Percentiles rank a stretch among this genome's conserved stretches.
These are phyloP conservation scores for Eupithecia insigniata DNA, from an alignment of 2,888 invertebrate species.

Conservation along the genomic window DNA sequence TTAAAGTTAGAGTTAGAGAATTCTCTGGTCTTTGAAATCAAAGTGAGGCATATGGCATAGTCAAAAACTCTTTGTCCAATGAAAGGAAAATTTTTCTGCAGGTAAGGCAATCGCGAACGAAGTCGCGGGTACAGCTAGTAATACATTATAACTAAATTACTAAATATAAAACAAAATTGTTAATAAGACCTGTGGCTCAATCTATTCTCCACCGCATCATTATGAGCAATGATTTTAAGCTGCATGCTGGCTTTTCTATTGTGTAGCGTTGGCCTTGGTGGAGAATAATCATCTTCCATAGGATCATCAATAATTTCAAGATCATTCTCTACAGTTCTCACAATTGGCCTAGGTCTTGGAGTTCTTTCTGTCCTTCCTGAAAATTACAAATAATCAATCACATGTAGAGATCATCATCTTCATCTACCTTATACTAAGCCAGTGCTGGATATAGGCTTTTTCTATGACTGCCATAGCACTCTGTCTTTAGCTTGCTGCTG, in stretches of 20 bases:
- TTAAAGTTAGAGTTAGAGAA: too few species aligned
- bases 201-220: conserved; percentile 61
- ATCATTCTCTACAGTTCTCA: conserved; percentile 79
- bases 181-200: conserved; percentile 52
- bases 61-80: too few species aligned
- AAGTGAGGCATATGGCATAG: too few species aligned
- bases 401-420: not conserved
- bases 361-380: conserved; percentile 48
- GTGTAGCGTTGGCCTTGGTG: conserved; percentile 52
- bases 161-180: not conserved
- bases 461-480: not conserved
- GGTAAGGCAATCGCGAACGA: too few species aligned
- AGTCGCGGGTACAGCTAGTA: too few species aligned
- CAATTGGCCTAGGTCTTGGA: conserved; percentile 66
- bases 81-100: too few species aligned
- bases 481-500: not conserved
- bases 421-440: not conserved
- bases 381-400: conserved; percentile 7
- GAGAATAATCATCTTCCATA: conserved; percentile 66
- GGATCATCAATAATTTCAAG: conserved; percentile 75
- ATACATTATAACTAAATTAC: too few species aligned
- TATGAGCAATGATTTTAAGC: conserved; percentile 76
- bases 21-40: too few species aligned
- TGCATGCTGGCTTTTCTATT: conserved; percentile 72
- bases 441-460: not conserved